These are phyloP conservation scores for Scophthalmus maximus DNA, from an alignment of 2,113 vertebrate species.

Conservation along the genomic window DNA sequence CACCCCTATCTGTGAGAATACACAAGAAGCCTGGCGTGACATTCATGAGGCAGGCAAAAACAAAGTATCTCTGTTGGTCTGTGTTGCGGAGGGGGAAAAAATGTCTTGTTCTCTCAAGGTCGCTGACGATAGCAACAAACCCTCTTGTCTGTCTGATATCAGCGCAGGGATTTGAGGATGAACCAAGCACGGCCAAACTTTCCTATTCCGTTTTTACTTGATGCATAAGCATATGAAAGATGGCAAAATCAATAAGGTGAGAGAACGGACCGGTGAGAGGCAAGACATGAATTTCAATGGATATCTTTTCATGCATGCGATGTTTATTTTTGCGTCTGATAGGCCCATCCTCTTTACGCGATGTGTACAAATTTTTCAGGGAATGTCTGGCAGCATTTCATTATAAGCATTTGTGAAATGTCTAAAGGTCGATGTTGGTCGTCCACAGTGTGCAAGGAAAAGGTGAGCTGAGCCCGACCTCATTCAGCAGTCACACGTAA, in stretches of 20 bases:
- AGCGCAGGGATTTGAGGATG: constrained; percentile 57
- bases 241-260: constrained; percentile 73
- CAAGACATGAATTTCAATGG: constrained; percentile 61
- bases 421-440: background rate
- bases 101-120: constrained; percentile 74
- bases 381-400: background rate
- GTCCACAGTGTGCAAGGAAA: background rate
- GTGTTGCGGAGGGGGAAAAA: constrained; percentile 37
- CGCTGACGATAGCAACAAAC: constrained; percentile 63
- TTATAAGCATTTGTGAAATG: background rate
- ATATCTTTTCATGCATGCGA: constrained; percentile 48
- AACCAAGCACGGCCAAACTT: constrained; percentile 58
- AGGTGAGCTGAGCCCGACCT: background rate
- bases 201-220: constrained; percentile 70
- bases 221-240: constrained; percentile 75
- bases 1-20: constrained; percentile 48
- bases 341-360: constrained; percentile 2
- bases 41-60: constrained; percentile 63
- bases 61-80: constrained; percentile 61
- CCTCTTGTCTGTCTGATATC: constrained; percentile 57
- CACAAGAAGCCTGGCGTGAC: constrained; percentile 30
- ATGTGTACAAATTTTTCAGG: constrained; percentile 10
- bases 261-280: constrained; percentile 45
- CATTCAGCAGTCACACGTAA: background rate
- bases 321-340: constrained; percentile 62